Percentiles rank a stretch among this genome's conserved stretches.
Conservation (phyloP, 2,797 vertebrate species). For the Gymnodraco acuticeps region DNA sequence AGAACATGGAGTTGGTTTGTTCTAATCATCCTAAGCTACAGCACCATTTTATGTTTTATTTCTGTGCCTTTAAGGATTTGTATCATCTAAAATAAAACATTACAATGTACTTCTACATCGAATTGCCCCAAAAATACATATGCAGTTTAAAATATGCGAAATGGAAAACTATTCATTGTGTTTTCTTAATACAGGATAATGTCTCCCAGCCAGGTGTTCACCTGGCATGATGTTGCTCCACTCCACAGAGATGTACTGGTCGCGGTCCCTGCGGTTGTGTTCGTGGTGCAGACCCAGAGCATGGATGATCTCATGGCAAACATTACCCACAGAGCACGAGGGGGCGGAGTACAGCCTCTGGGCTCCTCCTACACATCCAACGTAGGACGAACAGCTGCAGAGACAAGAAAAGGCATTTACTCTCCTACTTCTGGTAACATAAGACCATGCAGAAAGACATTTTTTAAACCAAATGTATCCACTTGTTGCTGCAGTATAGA, state of each 20-base stretch:
- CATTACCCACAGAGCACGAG: conserved; percentile 45
- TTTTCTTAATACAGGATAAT: background rate
- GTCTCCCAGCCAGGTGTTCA: background rate
- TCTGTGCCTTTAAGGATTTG: no score
- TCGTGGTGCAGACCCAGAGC: conserved; percentile 69
- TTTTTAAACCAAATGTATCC: no score
- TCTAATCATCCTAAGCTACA: background rate
- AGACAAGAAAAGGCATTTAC: background rate
- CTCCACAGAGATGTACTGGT: conserved; percentile 46
- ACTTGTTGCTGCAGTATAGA: no score
- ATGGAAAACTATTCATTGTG: background rate
- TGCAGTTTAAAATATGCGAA: background rate
- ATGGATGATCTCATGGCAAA: conserved; percentile 68
- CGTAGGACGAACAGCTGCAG: conserved; percentile 54
- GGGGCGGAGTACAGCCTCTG: conserved; percentile 27
- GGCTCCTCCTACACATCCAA: conserved; percentile 56
- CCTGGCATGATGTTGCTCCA: conserved; percentile 44
- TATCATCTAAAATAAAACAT: no score
- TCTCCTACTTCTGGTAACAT: no score
- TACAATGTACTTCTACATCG: no score
- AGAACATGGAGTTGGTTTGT: background rate
- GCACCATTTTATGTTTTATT: no score
- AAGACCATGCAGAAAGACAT: no score
- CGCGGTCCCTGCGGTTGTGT: conserved; percentile 58
- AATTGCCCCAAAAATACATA: no score